phyloP scores from a whole-genome alignment of 2,888 invertebrate genomes.

The Mystacides longicornis region DNA sequence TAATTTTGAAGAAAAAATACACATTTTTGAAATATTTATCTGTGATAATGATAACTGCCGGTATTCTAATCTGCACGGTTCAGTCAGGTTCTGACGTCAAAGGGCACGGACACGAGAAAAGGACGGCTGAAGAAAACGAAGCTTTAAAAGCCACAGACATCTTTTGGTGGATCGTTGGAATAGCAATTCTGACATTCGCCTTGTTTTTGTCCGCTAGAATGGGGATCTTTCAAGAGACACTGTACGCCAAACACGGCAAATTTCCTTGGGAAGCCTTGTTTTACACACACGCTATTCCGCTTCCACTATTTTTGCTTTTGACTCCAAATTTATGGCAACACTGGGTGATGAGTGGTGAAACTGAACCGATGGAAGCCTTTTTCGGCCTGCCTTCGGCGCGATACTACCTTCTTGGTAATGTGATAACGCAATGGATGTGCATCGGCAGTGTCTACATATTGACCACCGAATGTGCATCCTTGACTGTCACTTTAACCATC shows the following conservation, averaged over 20 bases:
- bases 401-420: conserved; percentile 71
- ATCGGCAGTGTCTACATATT: conserved; percentile 91
- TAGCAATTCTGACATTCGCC: conserved; percentile 76
- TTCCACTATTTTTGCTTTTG: conserved; percentile 83
- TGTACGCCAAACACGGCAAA: conserved; percentile 80
- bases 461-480: conserved; percentile 87
- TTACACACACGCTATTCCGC: conserved; percentile 83
- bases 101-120: conserved; percentile 43
- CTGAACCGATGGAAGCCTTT: conserved; percentile 55
- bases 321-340: conserved; percentile 71
- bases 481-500: conserved; percentile 92
- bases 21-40: conserved; percentile 80
- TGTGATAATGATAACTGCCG: conserved; percentile 86
- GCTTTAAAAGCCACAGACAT: conserved; percentile 41
- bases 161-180: conserved; percentile 63
- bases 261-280: conserved; percentile 83
- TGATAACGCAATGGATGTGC: conserved; percentile 84
- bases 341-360: conserved; percentile 60
- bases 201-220: conserved; percentile 89
- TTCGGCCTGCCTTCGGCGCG: conserved; percentile 63
- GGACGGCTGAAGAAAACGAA: conserved; percentile 40
- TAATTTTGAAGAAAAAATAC: conserved; percentile 80
- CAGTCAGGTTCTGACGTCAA: conserved; percentile 71
- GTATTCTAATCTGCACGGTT: conserved; percentile 85
- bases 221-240: conserved; percentile 90